Base-by-base conservation (phyloP, 2,888 invertebrate genomes). In the Callyntrura sp. region DNA sequence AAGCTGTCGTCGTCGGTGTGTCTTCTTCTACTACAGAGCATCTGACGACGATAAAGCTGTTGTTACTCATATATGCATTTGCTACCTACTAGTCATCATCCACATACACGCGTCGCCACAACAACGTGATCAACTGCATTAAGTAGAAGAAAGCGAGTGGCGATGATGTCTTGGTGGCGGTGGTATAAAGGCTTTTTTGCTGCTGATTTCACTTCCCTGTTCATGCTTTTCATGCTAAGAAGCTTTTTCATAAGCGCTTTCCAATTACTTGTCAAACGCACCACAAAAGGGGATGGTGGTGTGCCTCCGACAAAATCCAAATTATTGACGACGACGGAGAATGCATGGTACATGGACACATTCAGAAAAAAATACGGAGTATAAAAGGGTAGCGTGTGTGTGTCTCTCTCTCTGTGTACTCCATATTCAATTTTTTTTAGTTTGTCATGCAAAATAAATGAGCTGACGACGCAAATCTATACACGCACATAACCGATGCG, bases 71-170 rank as follows among this genome's bases (percentile, higher is more conserved):
- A n/a, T n/a, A n/a, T 70, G 68, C 68, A 20, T 70, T 43, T 43
- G 17, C 68, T 43, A 3, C 35, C 35, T 35, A 35, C 3, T 35
- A 35, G 62, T 17, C 68, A 43, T n/a, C 43, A 17, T 9, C 68
- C 35, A 17, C 68, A 70, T 51, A 8, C 3, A 14, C 14, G 12
- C 14, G n/a, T 43, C 68, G 12, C 2, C 9, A 17, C 43, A 28
- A n/a, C 68, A 60, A 60, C 60, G 60, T 60, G 60, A 60, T 60
- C 60, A 60, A 55, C 55, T 55, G n/a, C n/a, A 35, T 55, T 55
- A 11, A 17, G 55, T 12, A n/a, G 55, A n/a, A 4, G n/a, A 14
- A 11, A 17, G 57, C 17, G 57, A 60, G 20, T 60, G 60, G 60
- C 23, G 60, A 60, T 60, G 60, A 35, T 35, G 35, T 35, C 3